Base-by-base conservation (phyloP, 2,113 vertebrate species). In the Protobothrops mucrosquamatus region DNA sequence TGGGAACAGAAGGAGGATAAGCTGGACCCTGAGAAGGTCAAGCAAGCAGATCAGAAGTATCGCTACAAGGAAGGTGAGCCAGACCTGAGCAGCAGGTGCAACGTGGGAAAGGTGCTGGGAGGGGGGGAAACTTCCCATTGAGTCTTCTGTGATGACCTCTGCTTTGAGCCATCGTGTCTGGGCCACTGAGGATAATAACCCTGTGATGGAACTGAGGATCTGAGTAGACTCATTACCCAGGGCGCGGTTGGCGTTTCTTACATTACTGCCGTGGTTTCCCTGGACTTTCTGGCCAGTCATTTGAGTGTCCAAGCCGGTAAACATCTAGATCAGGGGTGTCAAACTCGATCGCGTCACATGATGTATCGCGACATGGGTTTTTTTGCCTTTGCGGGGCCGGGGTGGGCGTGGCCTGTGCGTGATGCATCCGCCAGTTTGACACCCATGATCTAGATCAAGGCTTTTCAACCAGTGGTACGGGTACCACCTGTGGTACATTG, bases 1-100 rank as follows among this genome's bases (percentile, higher is more conserved):
- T 99, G 99, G 99, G 99, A 99, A 91, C 98, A 99, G 85, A 99
- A 99, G 94, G 99, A 99, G 92, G 99, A 99, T 95, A 99, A 99
- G 94, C 96, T 98, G 85, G 98, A 99, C 64, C 98, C 98, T 0
- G 99, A 99, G 96, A 99, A 99, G 94, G 97, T 98, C 95, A 97
- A 99, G 95, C 97, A 98, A 0, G 97, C 97, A 0, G 98, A 99
- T 89, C 99, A 98, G 97, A 99, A 99, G 92, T 99, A 99, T 88
- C 98, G 99, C 94, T 99, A 99, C 95, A 99, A 99, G 97, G 98
- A 98, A 96, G 99, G 99, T 99, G 96, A 94, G 98, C 59, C 0
- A 0, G 88, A 51, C 61, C 5, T 92, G 85, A 57, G 52, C 24
- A 22, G 29, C 57, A 1, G 2, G 22, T 3, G 2, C 46, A 43